Percentiles rank a stretch among this genome's conserved stretches.
These are phyloP conservation scores for Ochropacha duplaris DNA, from an alignment of 2,888 invertebrate genomes.

Conservation along the genomic window DNA sequence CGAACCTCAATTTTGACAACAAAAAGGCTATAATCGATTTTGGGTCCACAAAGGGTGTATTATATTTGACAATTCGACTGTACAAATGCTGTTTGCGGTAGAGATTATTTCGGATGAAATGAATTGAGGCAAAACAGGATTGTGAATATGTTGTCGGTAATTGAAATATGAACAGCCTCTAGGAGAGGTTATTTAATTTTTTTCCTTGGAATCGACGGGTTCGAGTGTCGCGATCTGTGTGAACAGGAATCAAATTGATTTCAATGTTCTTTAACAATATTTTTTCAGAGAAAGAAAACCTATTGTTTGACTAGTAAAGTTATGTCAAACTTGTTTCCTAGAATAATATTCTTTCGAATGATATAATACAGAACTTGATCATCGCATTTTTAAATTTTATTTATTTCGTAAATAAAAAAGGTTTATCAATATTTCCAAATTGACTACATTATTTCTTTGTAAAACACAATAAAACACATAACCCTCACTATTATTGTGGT, in stretches of 20 bases:
- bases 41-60: conserved; percentile 73
- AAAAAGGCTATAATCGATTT: conserved; percentile 83
- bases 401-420: neutral
- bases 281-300: conserved; percentile 15
- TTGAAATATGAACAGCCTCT: conserved; percentile 73
- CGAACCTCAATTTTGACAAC: conserved; percentile 82
- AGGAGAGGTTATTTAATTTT: conserved; percentile 62
- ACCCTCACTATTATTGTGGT: conserved; percentile 44
- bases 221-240: conserved; percentile 48
- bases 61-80: conserved; percentile 82
- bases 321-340: neutral
- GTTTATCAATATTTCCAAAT: neutral
- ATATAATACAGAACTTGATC: neutral
- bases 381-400: neutral
- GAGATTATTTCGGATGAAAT: conserved; percentile 82
- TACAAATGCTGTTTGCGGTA: conserved; percentile 79
- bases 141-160: conserved; percentile 71
- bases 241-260: conserved; percentile 34
- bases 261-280: conserved; percentile 4
- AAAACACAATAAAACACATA: conserved; percentile 30
- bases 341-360: neutral
- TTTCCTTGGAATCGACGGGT: conserved; percentile 34
- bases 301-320: neutral
- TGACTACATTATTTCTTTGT: conserved; percentile 11
- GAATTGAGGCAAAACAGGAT: conserved; percentile 82